These are phyloP conservation scores for Rhyacophila brunnea DNA, from an alignment of 1,140 invertebrate genomes.

Conservation along the genomic window DNA sequence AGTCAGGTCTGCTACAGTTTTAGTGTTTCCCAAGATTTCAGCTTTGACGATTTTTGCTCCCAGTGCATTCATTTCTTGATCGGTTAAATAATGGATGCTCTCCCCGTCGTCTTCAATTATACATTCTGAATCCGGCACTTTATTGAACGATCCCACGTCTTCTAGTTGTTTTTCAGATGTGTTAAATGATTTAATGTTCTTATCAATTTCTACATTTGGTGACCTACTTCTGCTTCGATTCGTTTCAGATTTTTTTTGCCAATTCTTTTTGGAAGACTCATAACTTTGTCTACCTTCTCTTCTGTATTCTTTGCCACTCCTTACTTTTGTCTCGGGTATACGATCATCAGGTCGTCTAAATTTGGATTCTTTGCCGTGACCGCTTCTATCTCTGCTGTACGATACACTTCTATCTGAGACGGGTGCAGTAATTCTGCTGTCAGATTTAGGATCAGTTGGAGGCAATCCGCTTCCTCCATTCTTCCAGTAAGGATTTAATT, in stretches of 20 bases:
- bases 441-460: constrained; percentile 11
- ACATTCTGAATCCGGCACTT: no score
- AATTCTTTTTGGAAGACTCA: constrained; percentile 21
- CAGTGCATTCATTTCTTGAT: constrained; percentile 85
- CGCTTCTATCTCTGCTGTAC: not conserved
- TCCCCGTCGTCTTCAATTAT: no score
- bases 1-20: constrained; percentile 70
- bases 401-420: not conserved
- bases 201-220: constrained; percentile 31
- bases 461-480: constrained; percentile 82
- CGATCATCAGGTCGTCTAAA: constrained; percentile 46
- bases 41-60: constrained; percentile 88
- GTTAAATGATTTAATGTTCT: constrained; percentile 38
- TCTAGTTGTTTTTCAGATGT: constrained; percentile 12
- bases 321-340: constrained; percentile 33
- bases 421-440: not conserved
- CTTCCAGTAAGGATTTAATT: constrained; percentile 94
- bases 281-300: constrained; percentile 23
- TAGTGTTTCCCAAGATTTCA: constrained; percentile 81
- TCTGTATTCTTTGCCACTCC: constrained; percentile 8
- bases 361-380: constrained; percentile 32
- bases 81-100: constrained; percentile 53
- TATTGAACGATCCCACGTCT: not conserved
- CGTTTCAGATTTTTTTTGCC: constrained; percentile 23
- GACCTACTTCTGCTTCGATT: not conserved